These are phyloP conservation scores for Mesorhabditis belari DNA, from an alignment of 2,888 invertebrate species.

Conservation along the genomic window DNA sequence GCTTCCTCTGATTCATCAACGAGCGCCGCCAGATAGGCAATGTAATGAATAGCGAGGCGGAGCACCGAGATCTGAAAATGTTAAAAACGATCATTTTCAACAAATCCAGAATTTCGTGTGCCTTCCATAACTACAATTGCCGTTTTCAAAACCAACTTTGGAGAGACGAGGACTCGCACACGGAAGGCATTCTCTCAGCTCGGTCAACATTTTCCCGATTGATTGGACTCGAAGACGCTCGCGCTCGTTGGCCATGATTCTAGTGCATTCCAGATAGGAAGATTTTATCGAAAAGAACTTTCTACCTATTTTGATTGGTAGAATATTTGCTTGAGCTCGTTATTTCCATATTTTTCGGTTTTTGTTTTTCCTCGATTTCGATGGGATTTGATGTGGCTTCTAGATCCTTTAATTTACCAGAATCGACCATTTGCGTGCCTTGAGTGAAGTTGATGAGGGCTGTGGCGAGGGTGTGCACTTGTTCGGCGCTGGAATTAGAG, in stretches of 20 bases:
- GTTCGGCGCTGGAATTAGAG: no score
- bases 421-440: no score
- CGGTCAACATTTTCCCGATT: neutral
- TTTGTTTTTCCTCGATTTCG: no score
- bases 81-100: neutral
- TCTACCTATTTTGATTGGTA: no score
- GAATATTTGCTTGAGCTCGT: no score
- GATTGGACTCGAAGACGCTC: neutral
- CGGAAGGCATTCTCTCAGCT: neutral
- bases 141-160: neutral
- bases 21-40: neutral
- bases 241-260: neutral
- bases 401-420: no score
- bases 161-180: neutral
- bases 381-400: no score
- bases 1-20: neutral
- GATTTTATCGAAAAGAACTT: no score
- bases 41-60: neutral
- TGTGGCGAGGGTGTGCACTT: no score
- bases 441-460: no score
- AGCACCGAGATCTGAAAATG: neutral
- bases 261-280: no score
- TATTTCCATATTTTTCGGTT: no score
- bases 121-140: neutral
- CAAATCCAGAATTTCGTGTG: neutral